These are phyloP conservation scores for Etheostoma perlongum DNA, from an alignment of 2,797 vertebrate genomes.

Conservation along the genomic window DNA sequence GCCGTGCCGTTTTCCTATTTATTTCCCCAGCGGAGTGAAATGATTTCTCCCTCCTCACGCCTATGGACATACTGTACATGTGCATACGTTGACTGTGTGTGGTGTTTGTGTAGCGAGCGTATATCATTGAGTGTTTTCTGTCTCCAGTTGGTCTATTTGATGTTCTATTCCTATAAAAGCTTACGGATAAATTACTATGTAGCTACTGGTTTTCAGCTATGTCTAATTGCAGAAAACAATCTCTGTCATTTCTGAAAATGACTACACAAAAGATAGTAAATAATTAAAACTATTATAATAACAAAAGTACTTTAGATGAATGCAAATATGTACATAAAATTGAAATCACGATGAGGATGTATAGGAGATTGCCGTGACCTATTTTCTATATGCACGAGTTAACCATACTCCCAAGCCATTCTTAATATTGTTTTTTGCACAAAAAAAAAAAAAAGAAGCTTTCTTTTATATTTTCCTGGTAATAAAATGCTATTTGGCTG, in stretches of 20 bases:
- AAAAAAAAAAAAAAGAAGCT: not conserved
- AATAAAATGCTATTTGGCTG: constrained; percentile 30
- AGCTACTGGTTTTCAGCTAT: constrained; percentile 17
- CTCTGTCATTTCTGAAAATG: not conserved
- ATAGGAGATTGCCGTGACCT: not conserved
- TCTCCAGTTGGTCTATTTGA: not conserved
- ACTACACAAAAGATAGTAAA: not conserved
- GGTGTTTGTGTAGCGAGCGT: not conserved
- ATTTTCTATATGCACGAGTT: not conserved
- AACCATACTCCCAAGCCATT: not conserved
- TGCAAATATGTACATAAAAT: not conserved
- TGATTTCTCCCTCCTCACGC: constrained; percentile 21
- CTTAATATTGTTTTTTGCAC: not conserved
- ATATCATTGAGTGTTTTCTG: not conserved
- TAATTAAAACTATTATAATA: not conserved
- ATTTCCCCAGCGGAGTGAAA: constrained; percentile 30
- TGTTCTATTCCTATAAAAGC: constrained; percentile 6
- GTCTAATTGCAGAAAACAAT: constrained; percentile 22
- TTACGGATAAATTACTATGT: not conserved
- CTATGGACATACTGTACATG: constrained; percentile 29
- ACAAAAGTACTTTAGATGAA: not conserved
- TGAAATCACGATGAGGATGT: not conserved
- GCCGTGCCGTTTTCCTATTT: constrained; percentile 52
- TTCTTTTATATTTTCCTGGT: not conserved
- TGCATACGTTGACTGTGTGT: not conserved